A percentile compares a stretch with the other conserved stretches of the same genome.
These are phyloP conservation scores for Sylvilagus floridanus DNA, from an alignment of 2,797 vertebrate genomes.

Conservation along the genomic window DNA sequence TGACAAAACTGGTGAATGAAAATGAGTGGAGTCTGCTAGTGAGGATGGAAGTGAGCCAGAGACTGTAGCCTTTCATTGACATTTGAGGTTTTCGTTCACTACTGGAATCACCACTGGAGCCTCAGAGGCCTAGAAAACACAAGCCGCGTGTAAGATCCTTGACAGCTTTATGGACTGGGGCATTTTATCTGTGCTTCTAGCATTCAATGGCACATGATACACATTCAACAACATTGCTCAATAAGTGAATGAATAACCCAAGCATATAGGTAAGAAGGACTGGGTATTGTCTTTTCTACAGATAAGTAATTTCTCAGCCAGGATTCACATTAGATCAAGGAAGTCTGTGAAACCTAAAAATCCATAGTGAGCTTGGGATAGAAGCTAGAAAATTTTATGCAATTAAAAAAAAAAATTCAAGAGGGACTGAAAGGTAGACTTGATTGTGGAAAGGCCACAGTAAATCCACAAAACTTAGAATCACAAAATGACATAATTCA, in stretches of 20 bases:
- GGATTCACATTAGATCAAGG: background rate
- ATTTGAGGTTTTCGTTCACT: background rate
- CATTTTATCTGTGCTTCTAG: background rate
- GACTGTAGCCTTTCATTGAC: background rate
- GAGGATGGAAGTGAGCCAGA: background rate
- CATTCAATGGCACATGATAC: background rate
- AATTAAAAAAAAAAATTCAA: background rate
- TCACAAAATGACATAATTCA: background rate
- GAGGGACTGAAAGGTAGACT: background rate
- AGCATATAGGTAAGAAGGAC: background rate
- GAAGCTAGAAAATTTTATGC: background rate
- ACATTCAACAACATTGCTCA: background rate
- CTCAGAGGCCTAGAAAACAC: background rate
- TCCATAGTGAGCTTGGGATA: background rate
- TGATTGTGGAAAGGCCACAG: background rate
- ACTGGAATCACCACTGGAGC: background rate
- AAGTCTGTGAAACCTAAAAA: background rate
- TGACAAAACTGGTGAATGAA: background rate
- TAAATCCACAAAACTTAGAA: background rate
- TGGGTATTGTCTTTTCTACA: background rate
- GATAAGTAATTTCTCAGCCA: background rate
- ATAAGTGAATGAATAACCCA: background rate
- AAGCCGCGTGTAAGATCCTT: background rate
- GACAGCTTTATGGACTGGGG: background rate
- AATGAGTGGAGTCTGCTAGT: background rate